Conservation (phyloP, 1,140 invertebrate genomes). For the Cryptotermes secundus region DNA sequence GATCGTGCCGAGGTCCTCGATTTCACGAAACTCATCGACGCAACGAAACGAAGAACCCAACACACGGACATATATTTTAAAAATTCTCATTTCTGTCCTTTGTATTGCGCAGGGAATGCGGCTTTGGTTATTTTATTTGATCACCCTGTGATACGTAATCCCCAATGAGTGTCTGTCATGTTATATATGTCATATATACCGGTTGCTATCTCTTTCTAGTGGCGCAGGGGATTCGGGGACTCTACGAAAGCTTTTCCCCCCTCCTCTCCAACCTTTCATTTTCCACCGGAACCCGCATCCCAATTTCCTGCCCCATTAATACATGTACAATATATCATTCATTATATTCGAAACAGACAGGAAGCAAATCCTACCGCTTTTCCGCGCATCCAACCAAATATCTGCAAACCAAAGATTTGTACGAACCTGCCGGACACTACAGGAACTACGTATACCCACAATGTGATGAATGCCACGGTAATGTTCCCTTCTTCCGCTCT, state of each 20-base stretch:
- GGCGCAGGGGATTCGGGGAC: not conserved
- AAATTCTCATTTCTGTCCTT: too few species aligned
- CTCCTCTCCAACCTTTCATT: not conserved
- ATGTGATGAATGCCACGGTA: not conserved
- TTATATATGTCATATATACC: not conserved
- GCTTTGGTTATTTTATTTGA: not conserved
- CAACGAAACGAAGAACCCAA: too few species aligned
- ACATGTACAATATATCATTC: not conserved
- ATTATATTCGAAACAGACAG: conserved; percentile 1
- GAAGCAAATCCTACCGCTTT: not conserved
- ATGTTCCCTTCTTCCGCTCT: not conserved
- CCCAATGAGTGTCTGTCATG: not conserved
- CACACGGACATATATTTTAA: too few species aligned
- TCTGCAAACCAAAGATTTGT: conserved; percentile 14
- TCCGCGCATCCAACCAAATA: not conserved
- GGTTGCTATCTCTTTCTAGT: not conserved
- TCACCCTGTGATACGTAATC: not conserved
- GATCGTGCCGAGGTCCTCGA: too few species aligned
- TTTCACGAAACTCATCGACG: too few species aligned
- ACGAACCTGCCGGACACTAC: too few species aligned
- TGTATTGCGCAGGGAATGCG: too few species aligned
- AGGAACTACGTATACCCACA: not conserved
- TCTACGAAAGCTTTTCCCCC: not conserved
- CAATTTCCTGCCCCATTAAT: not conserved
- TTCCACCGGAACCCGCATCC: not conserved